Conservation (phyloP, 2,888 invertebrate species). For the Xestia rhomboidea region DNA sequence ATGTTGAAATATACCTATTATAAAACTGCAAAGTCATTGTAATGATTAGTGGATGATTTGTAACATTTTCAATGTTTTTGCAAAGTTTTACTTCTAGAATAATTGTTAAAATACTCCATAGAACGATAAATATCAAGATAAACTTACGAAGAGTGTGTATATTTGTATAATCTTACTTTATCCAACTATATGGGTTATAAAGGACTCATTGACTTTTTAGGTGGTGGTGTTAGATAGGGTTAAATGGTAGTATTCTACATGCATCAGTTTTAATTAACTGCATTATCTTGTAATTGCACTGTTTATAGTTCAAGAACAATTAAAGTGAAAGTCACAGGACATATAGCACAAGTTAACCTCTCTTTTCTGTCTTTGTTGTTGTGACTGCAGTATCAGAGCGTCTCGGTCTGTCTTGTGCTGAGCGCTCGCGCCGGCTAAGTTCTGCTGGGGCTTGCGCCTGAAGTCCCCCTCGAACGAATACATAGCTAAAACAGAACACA, state of each 20-base stretch:
- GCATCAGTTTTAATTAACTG: neutral
- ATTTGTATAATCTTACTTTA: neutral
- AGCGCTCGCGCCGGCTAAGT: slow-evolving; percentile 96
- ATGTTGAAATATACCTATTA: slow-evolving; percentile 25
- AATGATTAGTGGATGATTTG: slow-evolving; percentile 47
- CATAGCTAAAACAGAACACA: slow-evolving; percentile 82
- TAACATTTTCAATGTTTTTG: slow-evolving; percentile 10
- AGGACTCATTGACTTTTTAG: neutral
- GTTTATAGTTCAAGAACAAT: slow-evolving; percentile 9
- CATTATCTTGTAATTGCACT: neutral
- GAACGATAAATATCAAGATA: neutral
- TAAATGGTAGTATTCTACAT: neutral
- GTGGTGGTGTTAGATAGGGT: neutral
- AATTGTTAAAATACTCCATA: slow-evolving; percentile 6
- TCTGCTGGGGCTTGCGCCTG: slow-evolving; percentile 96
- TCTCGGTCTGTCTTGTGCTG: slow-evolving; percentile 92
- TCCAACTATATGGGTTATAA: neutral
- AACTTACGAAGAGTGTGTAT: neutral
- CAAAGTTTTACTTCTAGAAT: neutral
- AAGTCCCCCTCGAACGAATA: slow-evolving; percentile 97
- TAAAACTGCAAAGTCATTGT: slow-evolving; percentile 54
- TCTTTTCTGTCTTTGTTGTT: slow-evolving; percentile 96
- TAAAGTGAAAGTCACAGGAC: slow-evolving; percentile 59
- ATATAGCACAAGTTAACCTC: slow-evolving; percentile 90
- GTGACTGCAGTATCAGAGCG: slow-evolving; percentile 94